These are phyloP conservation scores for Phoxinus phoxinus DNA, from an alignment of 2,113 vertebrate species.

Conservation along the genomic window DNA sequence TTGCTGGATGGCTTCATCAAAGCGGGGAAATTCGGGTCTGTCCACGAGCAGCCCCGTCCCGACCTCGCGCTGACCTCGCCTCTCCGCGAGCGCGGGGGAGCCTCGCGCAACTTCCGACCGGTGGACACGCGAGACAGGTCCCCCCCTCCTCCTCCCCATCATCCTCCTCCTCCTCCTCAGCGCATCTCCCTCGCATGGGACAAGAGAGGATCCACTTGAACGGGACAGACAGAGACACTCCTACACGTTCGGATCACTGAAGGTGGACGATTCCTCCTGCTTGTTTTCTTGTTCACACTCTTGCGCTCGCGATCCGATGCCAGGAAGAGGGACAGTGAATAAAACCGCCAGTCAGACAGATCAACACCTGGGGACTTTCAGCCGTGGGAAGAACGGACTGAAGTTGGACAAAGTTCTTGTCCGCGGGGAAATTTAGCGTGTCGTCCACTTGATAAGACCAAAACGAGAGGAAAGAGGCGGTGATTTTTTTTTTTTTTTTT, in stretches of 20 bases:
- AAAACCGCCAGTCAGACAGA: not conserved
- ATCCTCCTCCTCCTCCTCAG: constrained; percentile 15
- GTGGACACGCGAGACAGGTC: constrained; percentile 69
- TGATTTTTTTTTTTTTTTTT: not conserved
- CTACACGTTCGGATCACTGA: constrained; percentile 67
- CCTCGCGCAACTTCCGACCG: constrained; percentile 80
- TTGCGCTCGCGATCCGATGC: not conserved
- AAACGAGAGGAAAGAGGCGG: constrained; percentile 27
- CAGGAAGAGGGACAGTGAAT: constrained; percentile 17
- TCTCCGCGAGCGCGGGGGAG: constrained; percentile 81
- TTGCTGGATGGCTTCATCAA: constrained; percentile 64
- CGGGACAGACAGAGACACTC: constrained; percentile 73
- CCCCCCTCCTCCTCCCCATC: constrained; percentile 6
- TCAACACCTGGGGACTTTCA: constrained; percentile 10
- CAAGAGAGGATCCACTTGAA: constrained; percentile 71
- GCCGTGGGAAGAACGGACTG: not conserved
- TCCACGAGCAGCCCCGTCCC: constrained; percentile 79
- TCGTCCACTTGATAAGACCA: constrained; percentile 54
- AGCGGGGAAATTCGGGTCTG: constrained; percentile 70
- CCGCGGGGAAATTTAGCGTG: constrained; percentile 61
- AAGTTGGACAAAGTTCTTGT: constrained; percentile 68
- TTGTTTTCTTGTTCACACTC: constrained; percentile 56
- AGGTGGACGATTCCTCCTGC: constrained; percentile 61
- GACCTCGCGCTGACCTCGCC: constrained; percentile 89
- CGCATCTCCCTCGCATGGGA: constrained; percentile 55